These are phyloP conservation scores for Dicycla oo DNA, from an alignment of 2,888 invertebrate genomes.

Conservation along the genomic window DNA sequence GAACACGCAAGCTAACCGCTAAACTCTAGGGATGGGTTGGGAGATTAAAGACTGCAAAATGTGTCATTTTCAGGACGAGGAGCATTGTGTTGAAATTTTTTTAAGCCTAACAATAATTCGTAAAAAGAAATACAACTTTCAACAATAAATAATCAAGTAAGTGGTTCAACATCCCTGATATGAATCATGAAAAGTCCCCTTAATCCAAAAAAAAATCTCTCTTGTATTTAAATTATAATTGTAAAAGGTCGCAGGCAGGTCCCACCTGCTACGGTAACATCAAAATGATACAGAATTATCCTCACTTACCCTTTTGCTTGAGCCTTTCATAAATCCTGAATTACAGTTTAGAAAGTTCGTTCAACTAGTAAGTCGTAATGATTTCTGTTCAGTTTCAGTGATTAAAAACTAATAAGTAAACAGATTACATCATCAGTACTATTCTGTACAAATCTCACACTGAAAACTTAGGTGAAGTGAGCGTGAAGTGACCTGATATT, in stretches of 20 bases:
- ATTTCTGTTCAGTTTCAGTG: slow-evolving; percentile 15
- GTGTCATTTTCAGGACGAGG: background rate
- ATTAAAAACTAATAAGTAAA: background rate
- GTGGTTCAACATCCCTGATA: slow-evolving; percentile 36
- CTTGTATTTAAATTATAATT: slow-evolving; percentile 57
- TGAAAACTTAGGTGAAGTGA: no score
- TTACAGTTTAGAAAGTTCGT: slow-evolving; percentile 33
- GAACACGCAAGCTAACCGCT: no score
- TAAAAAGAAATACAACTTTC: background rate
- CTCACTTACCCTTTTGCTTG: slow-evolving; percentile 55
- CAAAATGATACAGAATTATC: slow-evolving; percentile 60
- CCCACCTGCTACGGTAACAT: slow-evolving; percentile 58
- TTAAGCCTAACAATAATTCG: background rate
- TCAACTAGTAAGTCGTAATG: slow-evolving; percentile 13
- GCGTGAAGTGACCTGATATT: no score
- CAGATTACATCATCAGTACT: background rate
- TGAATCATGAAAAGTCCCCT: slow-evolving; percentile 46
- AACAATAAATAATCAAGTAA: slow-evolving; percentile 48
- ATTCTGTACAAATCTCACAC: no score
- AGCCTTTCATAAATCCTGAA: slow-evolving; percentile 48
- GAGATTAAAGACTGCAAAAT: background rate
- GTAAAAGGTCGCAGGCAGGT: slow-evolving; percentile 47
- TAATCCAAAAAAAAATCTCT: slow-evolving; percentile 57
- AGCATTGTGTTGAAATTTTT: background rate
- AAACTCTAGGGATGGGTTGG: no score